Conservation (phyloP, 2,797 vertebrate species). For the Lepilemur septentrionalis region DNA sequence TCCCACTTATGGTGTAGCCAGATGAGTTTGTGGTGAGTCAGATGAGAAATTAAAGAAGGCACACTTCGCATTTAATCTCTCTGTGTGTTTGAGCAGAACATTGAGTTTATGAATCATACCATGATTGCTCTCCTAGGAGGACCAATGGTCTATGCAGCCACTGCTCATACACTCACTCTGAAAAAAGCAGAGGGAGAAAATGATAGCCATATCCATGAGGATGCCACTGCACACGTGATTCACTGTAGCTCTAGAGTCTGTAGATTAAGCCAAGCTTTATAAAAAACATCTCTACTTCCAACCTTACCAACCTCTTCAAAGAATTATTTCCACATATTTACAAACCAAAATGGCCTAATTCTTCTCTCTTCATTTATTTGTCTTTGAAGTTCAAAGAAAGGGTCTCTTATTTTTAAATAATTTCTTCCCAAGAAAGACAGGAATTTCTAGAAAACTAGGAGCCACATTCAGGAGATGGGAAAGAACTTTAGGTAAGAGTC, state of each 20-base stretch:
- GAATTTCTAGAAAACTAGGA: neutral
- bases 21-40: neutral
- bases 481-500: neutral
- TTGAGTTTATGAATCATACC: neutral
- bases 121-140: neutral
- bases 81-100: neutral
- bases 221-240: neutral
- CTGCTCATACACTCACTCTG: neutral
- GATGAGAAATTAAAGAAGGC: neutral
- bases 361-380: neutral
- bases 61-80: neutral
- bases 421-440: neutral
- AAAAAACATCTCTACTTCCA: neutral
- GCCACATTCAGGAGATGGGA: neutral
- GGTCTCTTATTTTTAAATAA: neutral
- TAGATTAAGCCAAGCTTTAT: neutral
- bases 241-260: neutral
- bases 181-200: neutral
- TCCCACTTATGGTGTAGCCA: neutral
- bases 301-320: neutral
- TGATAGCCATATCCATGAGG: neutral
- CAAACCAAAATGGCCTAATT: neutral
- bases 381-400: constrained; percentile 40
- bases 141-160: neutral
- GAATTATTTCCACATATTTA: neutral